Conservation (phyloP, 37 sponge, comb jelly and placozoan species). For the Spongilla lacustris region DNA sequence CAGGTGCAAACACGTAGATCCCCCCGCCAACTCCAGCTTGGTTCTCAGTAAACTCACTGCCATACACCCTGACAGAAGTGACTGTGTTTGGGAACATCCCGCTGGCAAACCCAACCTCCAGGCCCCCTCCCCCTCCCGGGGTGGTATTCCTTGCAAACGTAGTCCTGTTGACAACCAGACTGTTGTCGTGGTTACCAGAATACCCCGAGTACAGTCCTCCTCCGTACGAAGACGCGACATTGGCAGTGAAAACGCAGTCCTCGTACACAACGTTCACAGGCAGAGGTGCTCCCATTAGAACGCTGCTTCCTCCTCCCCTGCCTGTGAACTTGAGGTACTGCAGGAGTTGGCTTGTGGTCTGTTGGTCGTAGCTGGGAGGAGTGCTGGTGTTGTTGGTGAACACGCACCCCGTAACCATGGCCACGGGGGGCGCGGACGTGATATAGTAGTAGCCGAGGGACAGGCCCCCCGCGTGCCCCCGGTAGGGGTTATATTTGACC, state of each 20-base stretch:
- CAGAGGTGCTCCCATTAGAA: neutral
- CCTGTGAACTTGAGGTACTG: conserved; percentile 9
- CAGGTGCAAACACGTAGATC: neutral
- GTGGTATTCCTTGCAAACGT: conserved; percentile 17
- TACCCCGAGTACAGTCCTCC: conserved; percentile 35
- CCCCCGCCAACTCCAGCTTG: conserved; percentile 19
- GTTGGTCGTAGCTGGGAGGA: neutral
- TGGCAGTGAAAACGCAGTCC: conserved; percentile 25
- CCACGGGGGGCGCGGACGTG: neutral
- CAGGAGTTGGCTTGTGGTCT: conserved; percentile 2
- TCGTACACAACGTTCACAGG: conserved; percentile 13
- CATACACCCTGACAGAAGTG: neutral
- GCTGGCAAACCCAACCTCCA: conserved; percentile 2
- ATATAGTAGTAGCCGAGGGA: conserved; percentile 28
- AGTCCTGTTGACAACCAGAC: neutral
- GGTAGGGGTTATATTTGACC: conserved; percentile 2
- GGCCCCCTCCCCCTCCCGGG: conserved; percentile 36
- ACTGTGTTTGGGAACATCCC: neutral
- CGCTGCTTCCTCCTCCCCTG: conserved; percentile 26
- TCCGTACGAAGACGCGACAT: conserved; percentile 22
- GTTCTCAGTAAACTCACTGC: conserved; percentile 2
- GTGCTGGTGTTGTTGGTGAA: conserved; percentile 2
- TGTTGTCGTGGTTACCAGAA: conserved; percentile 5
- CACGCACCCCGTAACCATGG: neutral
- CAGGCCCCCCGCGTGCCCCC: conserved; percentile 45